Conservation (phyloP, 2,113 vertebrate species). For the Dendrocopos noguchii region DNA sequence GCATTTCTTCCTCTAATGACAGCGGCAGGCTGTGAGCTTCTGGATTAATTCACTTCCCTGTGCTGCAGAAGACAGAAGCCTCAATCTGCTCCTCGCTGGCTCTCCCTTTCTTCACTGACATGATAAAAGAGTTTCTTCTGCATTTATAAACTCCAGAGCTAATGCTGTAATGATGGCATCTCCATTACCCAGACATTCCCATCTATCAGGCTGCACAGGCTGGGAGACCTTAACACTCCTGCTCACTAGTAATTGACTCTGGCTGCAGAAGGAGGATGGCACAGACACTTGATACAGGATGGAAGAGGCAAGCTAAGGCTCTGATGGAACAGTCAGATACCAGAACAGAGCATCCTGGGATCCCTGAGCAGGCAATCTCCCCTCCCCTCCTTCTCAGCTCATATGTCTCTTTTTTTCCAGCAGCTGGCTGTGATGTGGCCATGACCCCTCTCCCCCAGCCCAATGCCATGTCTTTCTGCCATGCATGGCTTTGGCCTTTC, state of each 20-base stretch:
- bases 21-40: neutral
- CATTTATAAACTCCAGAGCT: neutral
- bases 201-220: neutral
- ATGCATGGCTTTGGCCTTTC: neutral
- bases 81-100: neutral
- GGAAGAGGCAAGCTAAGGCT: neutral
- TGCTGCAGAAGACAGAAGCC: neutral
- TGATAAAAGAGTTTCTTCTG: neutral
- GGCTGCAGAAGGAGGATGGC: neutral
- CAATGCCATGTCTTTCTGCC: neutral
- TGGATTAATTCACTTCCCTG: neutral
- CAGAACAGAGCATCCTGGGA: neutral
- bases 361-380: neutral
- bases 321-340: neutral
- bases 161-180: slow-evolving; percentile 22
- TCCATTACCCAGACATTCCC: slow-evolving; percentile 1
- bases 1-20: neutral
- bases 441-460: neutral
- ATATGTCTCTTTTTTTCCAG: neutral
- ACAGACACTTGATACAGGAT: neutral
- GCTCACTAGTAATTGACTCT: neutral
- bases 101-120: neutral
- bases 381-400: neutral
- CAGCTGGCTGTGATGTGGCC: neutral
- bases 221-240: neutral